Base-by-base conservation (phyloP, 2,113 vertebrate species). In the Nothoprocta pentlandii region DNA sequence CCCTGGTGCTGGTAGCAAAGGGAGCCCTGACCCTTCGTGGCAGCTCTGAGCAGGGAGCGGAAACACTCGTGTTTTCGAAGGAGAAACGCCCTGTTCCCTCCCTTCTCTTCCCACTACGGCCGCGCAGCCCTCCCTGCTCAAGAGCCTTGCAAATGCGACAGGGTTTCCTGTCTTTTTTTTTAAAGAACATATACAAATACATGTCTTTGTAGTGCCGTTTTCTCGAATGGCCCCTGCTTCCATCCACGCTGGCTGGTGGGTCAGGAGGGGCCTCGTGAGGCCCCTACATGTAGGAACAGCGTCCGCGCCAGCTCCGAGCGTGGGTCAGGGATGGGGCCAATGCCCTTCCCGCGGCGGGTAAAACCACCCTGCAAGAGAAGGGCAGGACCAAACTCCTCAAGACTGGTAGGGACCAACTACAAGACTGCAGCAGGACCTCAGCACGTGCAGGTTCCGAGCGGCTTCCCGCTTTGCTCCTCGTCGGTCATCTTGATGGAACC, bases 271-370 rank as follows among this genome's bases (percentile, higher is more conserved):
- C 34, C 47, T 63, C 32, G 20, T 13, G 22, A 3, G 25, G 5
- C 12, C 32, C 7, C 3, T 15, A 4, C 36, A 39, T 0, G 0
- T 8, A 17, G 42, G 32, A 44, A 17, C 7, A 7, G 14, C 30
- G 34, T 42, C 30, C 15, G 62, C 42, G 23, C 26, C 2, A 0
- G 25, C 28, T 42, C 0, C 0, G 10, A 70, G 34, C 32, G 80
- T 22, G 0, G 0, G 4, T 73, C 67, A 51, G 71, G 68, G 71
- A 39, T 23, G 81, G 22, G 64, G 82, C 2, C 1, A 68, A 71
- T 49, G 87, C 76, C 71, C 86, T 86, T 83, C 76, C 81, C 79
- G 89, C 78, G 73, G 13, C 3, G 80, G 69, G 86, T 80, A 62
- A 92, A 86, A 85, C 23, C 80, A 93, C 83, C 77, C 76, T 73